phyloP scores from a whole-genome alignment of 2,113 vertebrate species.

The Pelecanus crispus region DNA sequence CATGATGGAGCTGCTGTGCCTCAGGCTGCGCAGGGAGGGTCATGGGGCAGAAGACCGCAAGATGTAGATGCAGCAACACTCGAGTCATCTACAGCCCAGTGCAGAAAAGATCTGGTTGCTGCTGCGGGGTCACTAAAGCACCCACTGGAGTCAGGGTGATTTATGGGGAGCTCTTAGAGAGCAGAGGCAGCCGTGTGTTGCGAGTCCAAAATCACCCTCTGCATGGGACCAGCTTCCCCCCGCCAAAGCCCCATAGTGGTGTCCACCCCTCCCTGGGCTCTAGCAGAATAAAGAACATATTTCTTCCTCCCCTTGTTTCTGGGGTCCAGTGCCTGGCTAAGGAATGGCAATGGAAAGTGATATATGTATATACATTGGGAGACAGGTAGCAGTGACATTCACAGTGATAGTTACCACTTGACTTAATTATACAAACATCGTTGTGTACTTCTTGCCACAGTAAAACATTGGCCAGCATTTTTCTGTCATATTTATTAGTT shows the following conservation, averaged over 20 bases:
- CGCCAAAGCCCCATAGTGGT: background rate
- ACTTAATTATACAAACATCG: background rate
- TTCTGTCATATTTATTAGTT: background rate
- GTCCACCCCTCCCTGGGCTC: background rate
- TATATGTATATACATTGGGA: rapidly evolving
- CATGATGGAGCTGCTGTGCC: background rate
- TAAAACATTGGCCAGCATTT: background rate
- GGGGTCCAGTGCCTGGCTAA: background rate
- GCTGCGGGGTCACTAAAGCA: background rate
- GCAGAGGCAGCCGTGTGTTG: rapidly evolving
- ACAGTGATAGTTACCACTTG: background rate
- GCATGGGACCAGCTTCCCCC: background rate
- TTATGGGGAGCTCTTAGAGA: background rate
- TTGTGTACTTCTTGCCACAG: background rate
- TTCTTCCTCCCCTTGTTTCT: background rate
- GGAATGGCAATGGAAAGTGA: background rate
- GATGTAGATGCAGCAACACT: rapidly evolving
- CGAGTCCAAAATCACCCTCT: background rate
- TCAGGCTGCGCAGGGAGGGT: background rate
- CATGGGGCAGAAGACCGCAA: rapidly evolving
- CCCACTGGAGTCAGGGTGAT: background rate
- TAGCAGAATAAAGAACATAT: background rate
- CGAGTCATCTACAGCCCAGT: rapidly evolving
- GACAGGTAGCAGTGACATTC: background rate
- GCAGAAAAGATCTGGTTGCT: background rate